Evolutionary conservation across 37 sponge, comb jelly and placozoan genomes (phyloP).

Genomic region (Halisarca cf. caerulea): DNA sequence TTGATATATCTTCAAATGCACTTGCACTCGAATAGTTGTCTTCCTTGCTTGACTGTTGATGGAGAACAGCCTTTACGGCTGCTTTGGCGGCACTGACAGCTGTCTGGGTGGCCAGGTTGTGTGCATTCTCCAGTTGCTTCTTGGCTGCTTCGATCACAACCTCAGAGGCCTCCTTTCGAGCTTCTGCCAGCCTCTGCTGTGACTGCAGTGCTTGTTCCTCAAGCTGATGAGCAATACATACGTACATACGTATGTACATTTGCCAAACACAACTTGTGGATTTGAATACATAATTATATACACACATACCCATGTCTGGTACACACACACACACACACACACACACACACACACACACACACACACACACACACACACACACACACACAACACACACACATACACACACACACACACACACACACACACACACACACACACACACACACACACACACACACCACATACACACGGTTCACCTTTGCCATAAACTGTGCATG

Average conservation of each 20-base stretch:
- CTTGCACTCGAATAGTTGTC: not conserved
- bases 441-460: not conserved
- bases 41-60: not conserved
- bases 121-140: slow-evolving; percentile 54
- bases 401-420: too few relatives aligned
- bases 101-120: slow-evolving; percentile 38
- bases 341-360: too few relatives aligned
- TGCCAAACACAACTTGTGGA: too few relatives aligned
- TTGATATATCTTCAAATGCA: too few relatives aligned
- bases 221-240: not conserved
- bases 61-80: slow-evolving; percentile 45
- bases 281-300: too few relatives aligned
- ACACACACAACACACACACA: too few relatives aligned
- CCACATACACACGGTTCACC: not conserved
- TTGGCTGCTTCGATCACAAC: slow-evolving; percentile 33
- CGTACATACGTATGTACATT: too few relatives aligned
- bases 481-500: slow-evolving; percentile 30
- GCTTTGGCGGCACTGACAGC: slow-evolving; percentile 59
- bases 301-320: too few relatives aligned
- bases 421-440: not conserved
- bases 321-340: too few relatives aligned
- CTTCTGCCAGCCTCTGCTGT: slow-evolving; percentile 36
- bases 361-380: too few relatives aligned
- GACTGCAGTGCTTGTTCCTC: slow-evolving; percentile 24
- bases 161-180: slow-evolving; percentile 29